A percentile compares a stretch with the other conserved stretches of the same genome.
Conservation (phyloP, 2,888 invertebrate species). For the Camponotus fellah region DNA sequence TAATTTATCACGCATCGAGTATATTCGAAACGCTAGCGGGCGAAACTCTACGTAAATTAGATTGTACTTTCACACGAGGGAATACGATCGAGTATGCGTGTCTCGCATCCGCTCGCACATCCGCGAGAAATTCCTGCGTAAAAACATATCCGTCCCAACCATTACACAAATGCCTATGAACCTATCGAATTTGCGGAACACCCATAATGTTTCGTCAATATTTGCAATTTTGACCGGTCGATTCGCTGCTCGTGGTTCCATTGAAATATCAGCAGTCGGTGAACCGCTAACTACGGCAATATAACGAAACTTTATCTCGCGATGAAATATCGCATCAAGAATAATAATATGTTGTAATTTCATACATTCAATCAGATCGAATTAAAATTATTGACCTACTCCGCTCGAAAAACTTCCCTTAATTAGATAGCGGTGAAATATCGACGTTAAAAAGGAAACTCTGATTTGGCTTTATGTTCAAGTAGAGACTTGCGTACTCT, state of each 20-base stretch:
- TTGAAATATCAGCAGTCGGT: constrained; percentile 1
- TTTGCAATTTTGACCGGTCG: constrained; percentile 35
- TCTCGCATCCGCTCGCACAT: constrained; percentile 27
- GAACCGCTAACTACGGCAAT: neutral
- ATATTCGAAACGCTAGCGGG: constrained; percentile 63
- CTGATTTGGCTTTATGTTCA: constrained; percentile 19
- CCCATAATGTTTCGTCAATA: constrained; percentile 47
- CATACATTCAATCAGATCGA: constrained; percentile 3
- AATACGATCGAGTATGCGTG: constrained; percentile 76
- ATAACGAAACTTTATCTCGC: constrained; percentile 23
- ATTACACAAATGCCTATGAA: neutral
- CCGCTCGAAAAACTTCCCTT: constrained; percentile 10
- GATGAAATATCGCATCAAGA: neutral
- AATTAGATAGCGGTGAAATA: constrained; percentile 34
- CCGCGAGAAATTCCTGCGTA: constrained; percentile 20
- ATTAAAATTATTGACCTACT: constrained; percentile 41
- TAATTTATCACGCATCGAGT: constrained; percentile 75
- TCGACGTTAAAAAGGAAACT: constrained; percentile 31
- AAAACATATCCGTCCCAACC: constrained; percentile 15
- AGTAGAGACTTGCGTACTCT: constrained; percentile 31
- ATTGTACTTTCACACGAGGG: constrained; percentile 72
- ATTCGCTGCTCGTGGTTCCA: constrained; percentile 2
- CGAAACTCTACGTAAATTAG: constrained; percentile 74
- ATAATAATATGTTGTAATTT: constrained; percentile 27
- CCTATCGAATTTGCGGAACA: constrained; percentile 45